Evolutionary conservation across 2,797 vertebrate genomes (phyloP).

Genomic region (Ceryle rudis): DNA sequence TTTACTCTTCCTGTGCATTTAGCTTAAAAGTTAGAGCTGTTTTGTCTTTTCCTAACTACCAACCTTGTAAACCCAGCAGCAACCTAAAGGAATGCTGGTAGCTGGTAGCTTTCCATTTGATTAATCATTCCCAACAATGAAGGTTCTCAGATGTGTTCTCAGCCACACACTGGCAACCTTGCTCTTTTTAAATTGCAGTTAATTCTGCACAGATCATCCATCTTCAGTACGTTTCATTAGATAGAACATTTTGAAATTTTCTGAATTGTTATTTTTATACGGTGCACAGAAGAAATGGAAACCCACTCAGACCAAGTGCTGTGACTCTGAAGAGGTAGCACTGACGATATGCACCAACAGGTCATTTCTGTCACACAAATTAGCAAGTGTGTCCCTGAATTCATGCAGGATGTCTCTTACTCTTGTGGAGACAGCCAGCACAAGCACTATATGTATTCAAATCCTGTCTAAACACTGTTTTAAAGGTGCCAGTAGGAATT

Average conservation of each 20-base stretch:
- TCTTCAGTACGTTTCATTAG: not conserved
- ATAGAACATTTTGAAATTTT: not conserved
- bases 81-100: not conserved
- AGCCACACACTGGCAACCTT: not conserved
- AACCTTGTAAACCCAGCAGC: not conserved
- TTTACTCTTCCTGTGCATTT: not conserved
- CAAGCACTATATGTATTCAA: not conserved
- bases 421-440: not conserved
- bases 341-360: not conserved
- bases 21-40: not conserved
- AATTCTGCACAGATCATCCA: not conserved
- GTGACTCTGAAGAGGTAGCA: not conserved
- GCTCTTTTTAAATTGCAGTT: not conserved
- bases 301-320: not conserved
- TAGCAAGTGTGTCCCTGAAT: not conserved
- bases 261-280: not conserved
- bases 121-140: not conserved
- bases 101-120: not conserved
- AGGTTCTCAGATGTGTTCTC: not conserved
- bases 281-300: not conserved
- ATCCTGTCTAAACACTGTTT: not conserved
- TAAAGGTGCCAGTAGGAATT: not conserved
- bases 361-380: not conserved
- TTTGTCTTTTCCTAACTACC: not conserved
- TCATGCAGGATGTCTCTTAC: not conserved